Conservation (phyloP, 2,113 vertebrate species). For the Cryptoleucopteryx plumbea region DNA sequence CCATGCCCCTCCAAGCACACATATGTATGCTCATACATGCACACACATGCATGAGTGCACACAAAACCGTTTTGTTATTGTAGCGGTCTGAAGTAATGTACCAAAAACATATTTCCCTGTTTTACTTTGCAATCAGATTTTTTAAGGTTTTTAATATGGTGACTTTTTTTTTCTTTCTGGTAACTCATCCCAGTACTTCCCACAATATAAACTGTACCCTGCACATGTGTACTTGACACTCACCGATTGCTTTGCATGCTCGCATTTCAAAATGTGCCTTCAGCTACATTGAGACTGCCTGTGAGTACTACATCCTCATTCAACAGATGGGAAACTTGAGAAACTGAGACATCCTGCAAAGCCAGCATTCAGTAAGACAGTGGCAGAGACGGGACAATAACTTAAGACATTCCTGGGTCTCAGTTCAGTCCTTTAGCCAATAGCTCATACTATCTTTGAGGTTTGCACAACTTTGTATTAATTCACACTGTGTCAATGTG, state of each 20-base stretch:
- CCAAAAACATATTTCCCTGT: neutral
- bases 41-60: neutral
- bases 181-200: neutral
- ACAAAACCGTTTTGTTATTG: neutral
- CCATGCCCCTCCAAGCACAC: neutral
- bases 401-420: neutral
- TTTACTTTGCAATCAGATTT: neutral
- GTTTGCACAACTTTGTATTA: neutral
- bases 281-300: neutral
- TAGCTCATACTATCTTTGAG: neutral
- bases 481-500: neutral
- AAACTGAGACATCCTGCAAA: neutral
- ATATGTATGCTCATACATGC: accelerated
- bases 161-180: neutral
- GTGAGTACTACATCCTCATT: neutral
- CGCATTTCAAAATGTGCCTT: neutral
- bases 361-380: neutral
- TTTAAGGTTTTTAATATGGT: neutral
- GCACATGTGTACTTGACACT: neutral
- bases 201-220: neutral
- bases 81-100: neutral
- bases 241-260: neutral
- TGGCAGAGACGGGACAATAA: neutral
- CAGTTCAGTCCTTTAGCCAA: neutral
- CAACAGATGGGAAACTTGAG: neutral